Evolutionary conservation across 2,888 invertebrate genomes (phyloP), one percentile per base, ranked within the genome.

Genomic region (Euzophera pinguis): DNA sequence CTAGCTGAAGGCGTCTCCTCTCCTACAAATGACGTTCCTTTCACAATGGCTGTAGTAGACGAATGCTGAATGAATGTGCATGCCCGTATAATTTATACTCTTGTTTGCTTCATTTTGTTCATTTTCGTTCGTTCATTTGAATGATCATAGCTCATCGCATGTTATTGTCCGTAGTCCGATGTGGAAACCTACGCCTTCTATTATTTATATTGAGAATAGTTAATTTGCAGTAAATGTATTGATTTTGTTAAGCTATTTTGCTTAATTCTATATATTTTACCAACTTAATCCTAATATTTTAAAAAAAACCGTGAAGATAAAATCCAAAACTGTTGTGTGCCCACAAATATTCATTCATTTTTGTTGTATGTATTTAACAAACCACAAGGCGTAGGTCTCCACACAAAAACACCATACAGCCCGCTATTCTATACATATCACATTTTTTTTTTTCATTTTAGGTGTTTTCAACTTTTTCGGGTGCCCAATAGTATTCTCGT

Each of bases 381-480:
- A 22, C 22, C 50, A 58, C 69, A 75, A 73, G 75, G 76, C 75
- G 71, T 64, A 72, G 66, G 69, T 72, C 69, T 77, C 66, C 64
- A 63, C 58, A 55, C n/a, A 43, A 56, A 52, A 53, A 51, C 47
- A 56, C 54, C 59, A 55, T 60, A 57, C 64, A 12, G 13, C 69
- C 64, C 63, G 64, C 74, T 67, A 78, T 84, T 63, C 74, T 67
- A 78, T 84, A 81, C 82, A 87, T 87, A 87, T 88, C 88, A 87
- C 84, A 64, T 81, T 87, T 85, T 81, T 84, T 85, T 84, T 85
- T 84, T 86, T 87, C 84, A 84, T 89, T 90, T 90, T 89, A 90
- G 91, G 91, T 91, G 90, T 90, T 79, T 91, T 91, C 90, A 90
- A 85, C 84, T 90, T 91, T 89, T 90, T 91, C 79, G 90, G 91